phyloP scores from a whole-genome alignment of 2,797 vertebrate genomes.

The Pygocentrus nattereri region DNA sequence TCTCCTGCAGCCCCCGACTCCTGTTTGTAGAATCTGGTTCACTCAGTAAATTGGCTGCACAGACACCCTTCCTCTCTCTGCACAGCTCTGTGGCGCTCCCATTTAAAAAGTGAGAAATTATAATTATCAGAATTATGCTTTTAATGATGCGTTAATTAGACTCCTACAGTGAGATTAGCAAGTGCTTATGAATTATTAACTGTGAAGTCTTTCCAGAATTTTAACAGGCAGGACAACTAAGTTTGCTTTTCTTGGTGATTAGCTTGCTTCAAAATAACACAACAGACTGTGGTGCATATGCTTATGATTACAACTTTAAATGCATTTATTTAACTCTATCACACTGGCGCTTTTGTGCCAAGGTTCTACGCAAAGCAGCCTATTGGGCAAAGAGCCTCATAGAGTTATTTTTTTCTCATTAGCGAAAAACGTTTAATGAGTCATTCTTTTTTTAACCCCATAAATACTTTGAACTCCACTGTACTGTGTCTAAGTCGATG shows the following conservation, averaged over 20 bases:
- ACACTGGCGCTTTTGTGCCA: slow-evolving; percentile 65
- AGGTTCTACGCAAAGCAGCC: slow-evolving; percentile 58
- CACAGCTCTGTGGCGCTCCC: slow-evolving; percentile 74
- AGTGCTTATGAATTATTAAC: slow-evolving; percentile 83
- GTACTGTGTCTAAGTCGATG: slow-evolving; percentile 3
- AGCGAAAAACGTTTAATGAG: slow-evolving; percentile 56
- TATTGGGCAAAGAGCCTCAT: slow-evolving; percentile 60
- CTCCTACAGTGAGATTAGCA: slow-evolving; percentile 87
- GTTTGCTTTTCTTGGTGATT: slow-evolving; percentile 77
- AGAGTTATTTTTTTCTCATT: slow-evolving; percentile 55
- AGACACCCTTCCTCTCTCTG: slow-evolving; percentile 76
- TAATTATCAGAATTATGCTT: slow-evolving; percentile 92
- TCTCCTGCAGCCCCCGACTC: slow-evolving; percentile 30
- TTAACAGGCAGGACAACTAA: slow-evolving; percentile 64
- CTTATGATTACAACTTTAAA: slow-evolving; percentile 83
- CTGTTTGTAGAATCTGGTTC: slow-evolving; percentile 72
- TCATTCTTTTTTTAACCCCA: slow-evolving; percentile 52
- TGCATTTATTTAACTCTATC: slow-evolving; percentile 75
- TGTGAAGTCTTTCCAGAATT: slow-evolving; percentile 84
- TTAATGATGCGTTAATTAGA: slow-evolving; percentile 93
- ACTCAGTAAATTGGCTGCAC: slow-evolving; percentile 80
- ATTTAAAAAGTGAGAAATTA: slow-evolving; percentile 90
- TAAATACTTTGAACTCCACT: slow-evolving; percentile 54
- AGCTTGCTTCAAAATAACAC: slow-evolving; percentile 80
- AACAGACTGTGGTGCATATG: slow-evolving; percentile 86